Conservation (phyloP, 1,140 invertebrate genomes). For the Diuraphis noxia region DNA sequence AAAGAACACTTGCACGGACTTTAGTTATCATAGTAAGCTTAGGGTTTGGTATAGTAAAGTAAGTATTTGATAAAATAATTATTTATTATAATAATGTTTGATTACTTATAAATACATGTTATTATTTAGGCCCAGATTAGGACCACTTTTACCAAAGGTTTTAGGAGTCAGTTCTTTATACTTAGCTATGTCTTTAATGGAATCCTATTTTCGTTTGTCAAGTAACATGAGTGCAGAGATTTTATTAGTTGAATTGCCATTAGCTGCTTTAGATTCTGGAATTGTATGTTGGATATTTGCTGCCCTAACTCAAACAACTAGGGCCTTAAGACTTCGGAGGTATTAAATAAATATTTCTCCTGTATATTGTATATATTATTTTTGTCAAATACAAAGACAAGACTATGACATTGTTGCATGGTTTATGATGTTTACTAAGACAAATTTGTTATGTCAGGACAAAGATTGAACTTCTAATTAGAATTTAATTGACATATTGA, state of each 20-base stretch:
- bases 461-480: background rate
- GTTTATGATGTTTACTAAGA: background rate
- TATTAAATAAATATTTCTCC: conserved; percentile 59
- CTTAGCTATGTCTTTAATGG: conserved; percentile 79
- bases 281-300: conserved; percentile 86
- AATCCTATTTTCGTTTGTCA: conserved; percentile 78
- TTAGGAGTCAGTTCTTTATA: conserved; percentile 79
- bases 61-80: conserved; percentile 59
- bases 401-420: background rate
- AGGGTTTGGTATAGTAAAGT: conserved; percentile 95
- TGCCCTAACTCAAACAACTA: conserved; percentile 84
- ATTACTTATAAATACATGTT: background rate
- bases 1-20: conserved; percentile 87
- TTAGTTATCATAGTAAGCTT: conserved; percentile 91
- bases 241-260: conserved; percentile 73
- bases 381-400: background rate
- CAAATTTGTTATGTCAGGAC: background rate
- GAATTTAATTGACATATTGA: background rate
- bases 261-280: conserved; percentile 73
- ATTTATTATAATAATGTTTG: background rate
- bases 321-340: conserved; percentile 80
- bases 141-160: conserved; percentile 83
- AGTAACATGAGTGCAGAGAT: conserved; percentile 69
- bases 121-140: conserved; percentile 74
- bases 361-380: conserved; percentile 41